Evolutionary conservation across 2,113 vertebrate species (phyloP), one percentile per base, ranked within the genome.

Genomic region (Nothobranchius kuhntae): DNA sequence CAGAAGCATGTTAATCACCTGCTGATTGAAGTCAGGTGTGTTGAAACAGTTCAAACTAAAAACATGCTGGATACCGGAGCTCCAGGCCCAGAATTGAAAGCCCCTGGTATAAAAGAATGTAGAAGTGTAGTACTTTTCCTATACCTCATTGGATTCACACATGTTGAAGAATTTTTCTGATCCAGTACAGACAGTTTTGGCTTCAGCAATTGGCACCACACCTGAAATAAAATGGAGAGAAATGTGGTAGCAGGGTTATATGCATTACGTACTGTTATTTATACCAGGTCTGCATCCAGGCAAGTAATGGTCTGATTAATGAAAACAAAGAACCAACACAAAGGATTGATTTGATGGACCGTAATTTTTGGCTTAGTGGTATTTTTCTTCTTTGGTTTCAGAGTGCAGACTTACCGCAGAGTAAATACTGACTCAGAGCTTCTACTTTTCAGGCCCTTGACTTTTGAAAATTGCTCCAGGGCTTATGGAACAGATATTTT

Each of bases 91-190:
- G 21, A 21, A 21, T 21, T 21, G 21, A 21, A 21, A 21, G 21
- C 21, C 21, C 21, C 21, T 21, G 21, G 21, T 21, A 21, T 21
- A 21, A 21, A 21, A 21, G 21, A 21, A 30, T 2, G 30, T 4
- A 30, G 30, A 30, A 30, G 30, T 30, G 4, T 30, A 30, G 30
- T 30, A 30, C 30, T 44, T 53, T 51, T 4, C 75, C 81, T 90
- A 55, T 73, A 99, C 98, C 93, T 99, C 98, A 75, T 93, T 96
- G 36, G 97, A 99, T 79, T 95, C 94, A 74, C 98, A 99, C 96
- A 99, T 96, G 87, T 94, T 96, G 88, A 93, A 86, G 92, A 99
- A 99, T 64, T 94, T 96, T 75, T 98, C 96, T 48, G 95, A 94
- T 76, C 93, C 89, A 12, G 95, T 92, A 69, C 98, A 99, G 51